These are phyloP conservation scores for Rhynchonycteris naso DNA, from an alignment of 2,797 vertebrate genomes.

Conservation along the genomic window DNA sequence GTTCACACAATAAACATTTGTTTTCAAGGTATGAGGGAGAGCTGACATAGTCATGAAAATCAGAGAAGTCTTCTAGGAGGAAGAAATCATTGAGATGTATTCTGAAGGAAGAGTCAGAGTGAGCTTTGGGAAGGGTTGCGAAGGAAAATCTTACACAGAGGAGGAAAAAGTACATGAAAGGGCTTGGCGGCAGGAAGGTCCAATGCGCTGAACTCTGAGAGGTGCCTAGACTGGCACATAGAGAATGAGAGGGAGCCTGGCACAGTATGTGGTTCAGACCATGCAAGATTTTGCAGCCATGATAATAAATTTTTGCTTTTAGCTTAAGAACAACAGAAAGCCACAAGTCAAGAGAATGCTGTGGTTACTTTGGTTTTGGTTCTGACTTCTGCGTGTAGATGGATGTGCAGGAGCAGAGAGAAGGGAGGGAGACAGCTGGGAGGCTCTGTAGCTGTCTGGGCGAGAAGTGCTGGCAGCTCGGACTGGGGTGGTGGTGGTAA, in stretches of 20 bases:
- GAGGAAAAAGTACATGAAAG: conserved; percentile 43
- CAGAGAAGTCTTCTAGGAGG: conserved; percentile 46
- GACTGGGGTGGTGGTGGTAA: conserved; percentile 53
- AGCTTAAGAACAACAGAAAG: conserved; percentile 61
- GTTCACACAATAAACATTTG: conserved; percentile 49
- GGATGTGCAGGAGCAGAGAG: conserved; percentile 43
- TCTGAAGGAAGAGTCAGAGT: conserved; percentile 57
- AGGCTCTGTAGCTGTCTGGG: conserved; percentile 60
- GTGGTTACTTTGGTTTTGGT: conserved; percentile 28
- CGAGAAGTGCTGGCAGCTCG: conserved; percentile 61
- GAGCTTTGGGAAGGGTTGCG: neutral
- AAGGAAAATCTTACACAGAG: conserved; percentile 13
- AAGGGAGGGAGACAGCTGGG: conserved; percentile 55
- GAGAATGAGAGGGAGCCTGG: conserved; percentile 20
- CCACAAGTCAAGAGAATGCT: conserved; percentile 57
- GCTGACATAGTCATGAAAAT: conserved; percentile 21
- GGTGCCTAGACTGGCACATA: neutral
- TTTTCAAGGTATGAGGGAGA: conserved; percentile 60
- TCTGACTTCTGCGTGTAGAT: conserved; percentile 59
- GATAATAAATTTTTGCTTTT: conserved; percentile 46
- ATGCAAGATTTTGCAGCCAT: conserved; percentile 31
- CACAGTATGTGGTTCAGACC: conserved; percentile 29
- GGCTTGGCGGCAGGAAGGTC: conserved; percentile 34
- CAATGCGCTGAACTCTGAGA: neutral
- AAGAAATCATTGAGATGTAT: conserved; percentile 48